Base-by-base conservation (phyloP, 2,797 vertebrate genomes). In the Pipistrellus pygmaeus region DNA sequence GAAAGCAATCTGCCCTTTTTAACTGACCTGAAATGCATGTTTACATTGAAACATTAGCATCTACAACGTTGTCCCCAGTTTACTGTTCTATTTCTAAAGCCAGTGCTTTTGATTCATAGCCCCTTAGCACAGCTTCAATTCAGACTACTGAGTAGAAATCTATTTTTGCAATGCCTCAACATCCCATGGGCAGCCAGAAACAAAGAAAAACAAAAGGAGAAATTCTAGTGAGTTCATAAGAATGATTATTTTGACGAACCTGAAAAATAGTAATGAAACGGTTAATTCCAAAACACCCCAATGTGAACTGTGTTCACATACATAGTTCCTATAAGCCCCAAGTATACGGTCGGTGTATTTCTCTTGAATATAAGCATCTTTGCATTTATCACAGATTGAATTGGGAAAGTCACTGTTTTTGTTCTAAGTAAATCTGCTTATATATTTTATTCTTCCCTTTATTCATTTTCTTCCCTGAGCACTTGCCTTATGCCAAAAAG, bases 211-310 rank as follows among this genome's bases (percentile, higher is more conserved):
- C 44, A 48, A 76, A 44, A 94, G 13, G 85, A 12, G 48, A 87
- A 64, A 55, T 60, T 51, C 80, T 62, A 81, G 27, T 73, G 66
- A 60, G 21, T 81, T 62, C 30, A 75, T 15, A 51, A 64, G 27
- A 90, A 66, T 44, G 10, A 80, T 88, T 71, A 66, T 88, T 94
- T 75, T 82, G 64, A 75, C 9, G 92, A 73, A 23, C 18, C 35
- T 88, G 35, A 57, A 94, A 90, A 94, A 84, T 18, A 53, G 51
- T 72, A 64, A 90, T 41, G 55, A 86, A 91, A 69, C 38, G 81
- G 20, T 72, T 88, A 14, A 10, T 93, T 85, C 32, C 53, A 53
- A 66, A 90, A 87, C 41, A 41, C 14, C 1, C 11, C 68, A 41
- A 1, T 10, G 21, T 91, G 62, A 85, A 48, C 60, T 62, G 69